A percentile compares a stretch with the other conserved stretches of the same genome.
phyloP scores from a whole-genome alignment of 2,113 vertebrate species.

The Campylomormyrus tamandua region DNA sequence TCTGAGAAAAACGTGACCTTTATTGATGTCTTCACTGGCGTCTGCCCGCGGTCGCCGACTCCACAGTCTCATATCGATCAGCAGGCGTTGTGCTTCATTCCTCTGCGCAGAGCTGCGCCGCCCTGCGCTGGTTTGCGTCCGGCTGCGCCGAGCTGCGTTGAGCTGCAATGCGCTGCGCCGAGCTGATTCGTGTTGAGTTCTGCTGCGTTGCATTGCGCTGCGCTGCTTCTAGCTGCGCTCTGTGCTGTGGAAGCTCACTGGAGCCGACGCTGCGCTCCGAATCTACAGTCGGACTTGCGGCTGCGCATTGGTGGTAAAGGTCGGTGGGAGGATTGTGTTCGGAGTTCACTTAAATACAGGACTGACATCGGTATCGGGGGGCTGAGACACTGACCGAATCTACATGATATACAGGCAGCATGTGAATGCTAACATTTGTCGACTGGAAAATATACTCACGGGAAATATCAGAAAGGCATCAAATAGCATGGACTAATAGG shows the following conservation, averaged over 20 bases:
- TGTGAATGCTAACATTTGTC: not conserved
- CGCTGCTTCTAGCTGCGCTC: not conserved
- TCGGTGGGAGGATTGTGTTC: conserved; percentile 20
- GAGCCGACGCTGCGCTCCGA: not conserved
- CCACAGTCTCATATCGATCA: not conserved
- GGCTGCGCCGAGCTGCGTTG: not conserved
- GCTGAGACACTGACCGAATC: not conserved
- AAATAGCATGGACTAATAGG: not conserved
- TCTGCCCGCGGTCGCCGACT: not conserved
- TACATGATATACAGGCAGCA: not conserved
- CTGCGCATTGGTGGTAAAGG: conserved; percentile 18
- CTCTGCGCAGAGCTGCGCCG: not conserved
- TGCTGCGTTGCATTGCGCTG: not conserved
- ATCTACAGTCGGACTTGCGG: not conserved
- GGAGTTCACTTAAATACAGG: conserved; percentile 16
- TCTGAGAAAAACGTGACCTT: conserved; percentile 1
- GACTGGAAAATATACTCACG: not conserved
- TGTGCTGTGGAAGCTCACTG: not conserved
- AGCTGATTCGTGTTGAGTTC: not conserved
- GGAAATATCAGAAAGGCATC: not conserved
- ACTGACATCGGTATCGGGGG: not conserved
- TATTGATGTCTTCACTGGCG: not conserved
- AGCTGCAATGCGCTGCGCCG: not conserved
- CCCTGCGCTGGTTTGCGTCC: not conserved
- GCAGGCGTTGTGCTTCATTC: not conserved